A percentile compares a stretch with the other conserved stretches of the same genome.
These are phyloP conservation scores for Brassicogethes aeneus DNA, from an alignment of 2,888 invertebrate genomes.

Conservation along the genomic window DNA sequence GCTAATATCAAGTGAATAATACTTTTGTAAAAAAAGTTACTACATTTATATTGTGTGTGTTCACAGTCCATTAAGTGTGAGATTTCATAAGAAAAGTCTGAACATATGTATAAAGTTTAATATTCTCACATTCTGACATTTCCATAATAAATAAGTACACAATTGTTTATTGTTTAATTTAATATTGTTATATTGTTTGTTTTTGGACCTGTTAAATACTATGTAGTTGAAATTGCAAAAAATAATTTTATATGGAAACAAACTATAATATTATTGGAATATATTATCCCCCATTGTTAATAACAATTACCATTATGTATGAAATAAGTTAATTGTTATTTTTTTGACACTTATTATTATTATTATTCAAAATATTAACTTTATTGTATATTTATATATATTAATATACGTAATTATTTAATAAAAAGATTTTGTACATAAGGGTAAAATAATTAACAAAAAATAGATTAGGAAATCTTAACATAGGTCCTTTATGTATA, in stretches of 20 bases:
- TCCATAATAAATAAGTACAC: too few species aligned
- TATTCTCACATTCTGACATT: background rate
- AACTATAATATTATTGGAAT: background rate
- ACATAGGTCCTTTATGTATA: constrained; percentile 28
- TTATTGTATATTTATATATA: background rate
- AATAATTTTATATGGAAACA: background rate
- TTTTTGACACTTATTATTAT: too few species aligned
- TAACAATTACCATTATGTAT: background rate
- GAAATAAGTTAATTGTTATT: background rate
- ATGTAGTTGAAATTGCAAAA: background rate
- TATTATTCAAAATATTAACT: background rate
- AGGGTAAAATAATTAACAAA: background rate
- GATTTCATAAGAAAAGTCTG: constrained; percentile 7
- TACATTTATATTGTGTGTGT: constrained; percentile 11
- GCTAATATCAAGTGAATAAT: background rate
- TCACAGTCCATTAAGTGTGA: constrained; percentile 9
- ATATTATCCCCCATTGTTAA: too few species aligned
- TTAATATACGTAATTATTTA: background rate
- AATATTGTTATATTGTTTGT: too few species aligned
- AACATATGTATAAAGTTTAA: constrained; percentile 5
- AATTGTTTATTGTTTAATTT: too few species aligned
- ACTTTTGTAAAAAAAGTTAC: background rate
- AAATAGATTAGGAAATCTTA: background rate
- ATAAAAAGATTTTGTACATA: background rate
- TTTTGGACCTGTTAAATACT: background rate